Evolutionary conservation across 2,888 invertebrate genomes (phyloP), one percentile per base, ranked within the genome.

Genomic region (Ectemnius continuus): DNA sequence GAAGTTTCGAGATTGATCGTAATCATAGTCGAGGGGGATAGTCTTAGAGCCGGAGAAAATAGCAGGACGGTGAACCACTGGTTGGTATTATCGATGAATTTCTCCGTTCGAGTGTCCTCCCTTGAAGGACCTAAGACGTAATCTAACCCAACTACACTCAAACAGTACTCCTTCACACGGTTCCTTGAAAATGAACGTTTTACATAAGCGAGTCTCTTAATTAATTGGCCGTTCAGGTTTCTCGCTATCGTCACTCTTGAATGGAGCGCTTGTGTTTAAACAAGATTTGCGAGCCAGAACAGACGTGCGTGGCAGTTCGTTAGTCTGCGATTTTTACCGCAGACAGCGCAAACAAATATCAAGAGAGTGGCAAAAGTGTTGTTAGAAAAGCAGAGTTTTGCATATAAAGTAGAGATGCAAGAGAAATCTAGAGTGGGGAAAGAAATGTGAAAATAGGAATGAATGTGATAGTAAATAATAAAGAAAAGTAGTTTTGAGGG

Each of bases 131-230:
- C 23, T 46, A 66, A 72, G 48, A 57, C 69, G 64, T 60, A 67
- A 63, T 60, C 36, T 36, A 73, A 76, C 57, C 23, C 46, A 16
- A 16, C 13, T 14, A 23, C n/a, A 46, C 8, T 36, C 1, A n/a
- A 66, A 23, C 23, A 45, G 20, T 46, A 46, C 20, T 61, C 65
- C 8, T 36, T 6, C 4, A 20, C 45, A 28, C 16, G 48, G 20
- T 60, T 65, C 14, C 67, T 74, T 61, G 57, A 73, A 77, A 73
- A 52, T 45, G 18, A 68, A 61, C 73, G 63, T 76, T 80, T 68
- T 73, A 66, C 64, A 65, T 69, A 73, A 73, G 46, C 20, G 28
- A 36, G 23, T n/a, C 45, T 48, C 61, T 62, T 65, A 69, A 73
- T 74, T 74, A 65, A 75, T 75, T 66, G 64, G 28, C 61, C 58